These are phyloP conservation scores for Monopis laevigella DNA, from an alignment of 2,888 invertebrate genomes.

Conservation along the genomic window DNA sequence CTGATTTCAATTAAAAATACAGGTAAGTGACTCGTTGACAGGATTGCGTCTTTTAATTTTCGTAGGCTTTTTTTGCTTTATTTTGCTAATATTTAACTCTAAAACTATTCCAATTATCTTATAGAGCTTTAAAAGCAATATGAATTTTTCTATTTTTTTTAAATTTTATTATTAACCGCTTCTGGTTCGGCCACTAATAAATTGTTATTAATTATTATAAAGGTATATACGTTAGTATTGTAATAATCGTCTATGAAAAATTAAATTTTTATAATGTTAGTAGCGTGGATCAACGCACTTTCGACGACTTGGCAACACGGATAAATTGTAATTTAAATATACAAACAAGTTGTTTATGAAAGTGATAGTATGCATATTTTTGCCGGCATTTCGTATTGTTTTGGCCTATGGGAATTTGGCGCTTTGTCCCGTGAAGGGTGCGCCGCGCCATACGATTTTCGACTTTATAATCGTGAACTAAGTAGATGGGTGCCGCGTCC, in stretches of 20 bases:
- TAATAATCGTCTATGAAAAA: constrained; percentile 1
- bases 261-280: constrained; percentile 43
- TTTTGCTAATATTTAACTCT: not conserved
- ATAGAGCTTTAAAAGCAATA: too few species aligned
- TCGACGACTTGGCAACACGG: constrained; percentile 50
- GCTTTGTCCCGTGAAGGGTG: constrained; percentile 62
- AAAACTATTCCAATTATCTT: too few species aligned
- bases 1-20: constrained; percentile 49
- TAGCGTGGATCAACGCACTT: constrained; percentile 28
- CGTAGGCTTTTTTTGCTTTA: constrained; percentile 34
- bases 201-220: too few species aligned
- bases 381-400: constrained; percentile 60
- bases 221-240: too few species aligned
- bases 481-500: constrained; percentile 56
- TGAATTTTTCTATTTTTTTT: too few species aligned
- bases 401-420: constrained; percentile 51
- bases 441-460: constrained; percentile 56
- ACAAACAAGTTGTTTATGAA: too few species aligned
- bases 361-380: constrained; percentile 14
- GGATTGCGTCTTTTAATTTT: constrained; percentile 60
- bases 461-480: constrained; percentile 56
- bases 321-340: too few species aligned
- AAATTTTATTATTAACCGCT: too few species aligned
- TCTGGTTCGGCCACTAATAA: too few species aligned
- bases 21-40: constrained; percentile 61